phyloP scores from a whole-genome alignment of 2,113 vertebrate genomes.

The Thunnus thynnus region DNA sequence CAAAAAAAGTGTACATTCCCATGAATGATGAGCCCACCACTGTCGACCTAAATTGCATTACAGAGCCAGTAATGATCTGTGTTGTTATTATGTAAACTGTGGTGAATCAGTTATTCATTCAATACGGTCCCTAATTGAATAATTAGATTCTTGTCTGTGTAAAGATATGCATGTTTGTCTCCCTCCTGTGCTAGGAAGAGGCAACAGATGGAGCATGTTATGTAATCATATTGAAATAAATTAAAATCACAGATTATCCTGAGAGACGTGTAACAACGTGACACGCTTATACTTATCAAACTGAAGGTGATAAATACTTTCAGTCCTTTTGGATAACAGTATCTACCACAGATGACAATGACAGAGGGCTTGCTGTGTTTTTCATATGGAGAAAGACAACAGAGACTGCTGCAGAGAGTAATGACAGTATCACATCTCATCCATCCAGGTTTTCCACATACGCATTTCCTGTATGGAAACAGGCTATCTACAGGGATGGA shows the following conservation, averaged over 20 bases:
- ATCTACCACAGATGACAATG: conserved; percentile 51
- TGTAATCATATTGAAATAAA: conserved; percentile 65
- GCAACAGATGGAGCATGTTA: conserved; percentile 72
- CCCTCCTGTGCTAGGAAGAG: conserved; percentile 44
- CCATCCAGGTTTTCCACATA: conserved; percentile 44
- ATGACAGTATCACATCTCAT: conserved; percentile 61
- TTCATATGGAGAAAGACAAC: conserved; percentile 45
- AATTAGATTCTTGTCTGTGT: conserved; percentile 70
- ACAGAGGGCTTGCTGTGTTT: conserved; percentile 46
- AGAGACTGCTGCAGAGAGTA: conserved; percentile 38
- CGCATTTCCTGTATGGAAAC: conserved; percentile 48
- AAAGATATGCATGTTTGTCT: conserved; percentile 65
- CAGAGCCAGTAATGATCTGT: conserved; percentile 69
- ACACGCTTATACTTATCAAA: conserved; percentile 24
- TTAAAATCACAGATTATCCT: conserved; percentile 60
- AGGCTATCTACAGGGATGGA: conserved; percentile 5
- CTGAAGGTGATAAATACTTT: conserved; percentile 51
- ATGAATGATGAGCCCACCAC: conserved; percentile 67
- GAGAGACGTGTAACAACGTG: conserved; percentile 43
- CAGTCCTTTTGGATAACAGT: conserved; percentile 21
- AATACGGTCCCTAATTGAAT: conserved; percentile 75
- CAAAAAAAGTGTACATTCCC: conserved; percentile 46
- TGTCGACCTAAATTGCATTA: conserved; percentile 71
- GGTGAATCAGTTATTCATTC: conserved; percentile 74
- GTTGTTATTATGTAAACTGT: conserved; percentile 76